Conservation (phyloP, 2,797 vertebrate species). For the Scolopax bukidnonensis region DNA sequence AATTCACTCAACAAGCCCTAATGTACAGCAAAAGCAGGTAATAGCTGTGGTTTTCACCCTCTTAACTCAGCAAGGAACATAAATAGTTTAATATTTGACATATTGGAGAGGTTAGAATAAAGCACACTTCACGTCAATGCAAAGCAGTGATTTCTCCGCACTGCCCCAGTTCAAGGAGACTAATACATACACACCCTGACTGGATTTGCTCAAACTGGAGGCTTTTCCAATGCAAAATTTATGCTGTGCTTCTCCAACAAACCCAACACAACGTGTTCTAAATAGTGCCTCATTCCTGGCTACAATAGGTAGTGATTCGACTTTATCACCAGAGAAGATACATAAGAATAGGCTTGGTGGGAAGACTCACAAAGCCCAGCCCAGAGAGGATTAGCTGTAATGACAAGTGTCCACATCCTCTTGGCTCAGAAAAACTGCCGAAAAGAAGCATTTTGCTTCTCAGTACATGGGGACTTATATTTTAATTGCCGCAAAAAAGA, state of each 20-base stretch:
- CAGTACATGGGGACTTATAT: background rate
- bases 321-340: background rate
- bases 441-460: background rate
- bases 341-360: background rate
- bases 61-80: background rate
- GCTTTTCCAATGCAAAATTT: background rate
- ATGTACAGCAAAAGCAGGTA: background rate
- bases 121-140: background rate
- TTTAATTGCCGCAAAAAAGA: background rate
- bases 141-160: background rate
- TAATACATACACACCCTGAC: background rate
- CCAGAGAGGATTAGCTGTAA: background rate
- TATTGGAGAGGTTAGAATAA: background rate
- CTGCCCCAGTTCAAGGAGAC: background rate
- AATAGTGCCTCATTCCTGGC: background rate
- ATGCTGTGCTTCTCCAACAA: background rate
- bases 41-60: background rate
- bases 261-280: background rate
- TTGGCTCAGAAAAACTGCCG: background rate
- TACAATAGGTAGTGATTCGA: background rate
- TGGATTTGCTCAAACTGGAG: background rate
- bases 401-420: background rate
- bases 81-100: background rate
- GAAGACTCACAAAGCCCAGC: background rate
- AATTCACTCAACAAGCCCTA: background rate